Evolutionary conservation across 2,888 invertebrate genomes (phyloP).

Genomic region (Melipona beecheii): DNA sequence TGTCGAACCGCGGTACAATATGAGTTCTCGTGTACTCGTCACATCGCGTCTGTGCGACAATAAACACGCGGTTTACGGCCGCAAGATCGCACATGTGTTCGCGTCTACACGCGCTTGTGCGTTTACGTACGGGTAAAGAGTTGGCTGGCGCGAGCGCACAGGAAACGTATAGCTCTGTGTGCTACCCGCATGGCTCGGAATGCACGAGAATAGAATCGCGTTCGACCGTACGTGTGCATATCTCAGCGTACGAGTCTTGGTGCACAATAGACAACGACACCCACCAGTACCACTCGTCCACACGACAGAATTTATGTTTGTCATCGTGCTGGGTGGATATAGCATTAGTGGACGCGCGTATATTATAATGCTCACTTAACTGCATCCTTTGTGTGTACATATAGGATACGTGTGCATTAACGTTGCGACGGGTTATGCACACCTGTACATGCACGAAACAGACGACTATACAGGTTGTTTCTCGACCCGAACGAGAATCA

Average conservation of each 20-base stretch:
- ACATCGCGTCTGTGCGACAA: slow-evolving; percentile 54
- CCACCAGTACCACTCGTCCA: not conserved
- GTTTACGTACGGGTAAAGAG: slow-evolving; percentile 40
- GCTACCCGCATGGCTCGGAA: slow-evolving; percentile 63
- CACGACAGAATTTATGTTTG: slow-evolving; percentile 16
- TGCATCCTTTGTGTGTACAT: slow-evolving; percentile 28
- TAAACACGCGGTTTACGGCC: slow-evolving; percentile 60
- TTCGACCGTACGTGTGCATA: not conserved
- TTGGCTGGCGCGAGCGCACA: slow-evolving; percentile 44
- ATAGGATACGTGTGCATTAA: slow-evolving; percentile 1
- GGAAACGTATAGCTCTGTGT: slow-evolving; percentile 59
- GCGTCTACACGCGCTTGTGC: slow-evolving; percentile 30
- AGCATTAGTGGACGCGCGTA: slow-evolving; percentile 20
- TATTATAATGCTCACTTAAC: slow-evolving; percentile 39
- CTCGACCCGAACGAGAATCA: slow-evolving; percentile 16
- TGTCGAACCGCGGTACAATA: slow-evolving; percentile 43
- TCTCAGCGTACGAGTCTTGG: not conserved
- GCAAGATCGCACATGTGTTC: slow-evolving; percentile 37
- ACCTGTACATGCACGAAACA: slow-evolving; percentile 26
- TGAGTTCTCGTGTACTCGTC: slow-evolving; percentile 60
- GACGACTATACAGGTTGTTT: slow-evolving; percentile 46
- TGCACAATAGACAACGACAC: slow-evolving; percentile 38
- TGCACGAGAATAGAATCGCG: slow-evolving; percentile 67
- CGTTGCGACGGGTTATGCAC: slow-evolving; percentile 19
- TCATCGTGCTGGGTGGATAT: not conserved